Percentiles rank a stretch among this genome's conserved stretches.
These are phyloP conservation scores for Dolomedes plantarius DNA, from an alignment of 2,888 invertebrate genomes.

Conservation along the genomic window DNA sequence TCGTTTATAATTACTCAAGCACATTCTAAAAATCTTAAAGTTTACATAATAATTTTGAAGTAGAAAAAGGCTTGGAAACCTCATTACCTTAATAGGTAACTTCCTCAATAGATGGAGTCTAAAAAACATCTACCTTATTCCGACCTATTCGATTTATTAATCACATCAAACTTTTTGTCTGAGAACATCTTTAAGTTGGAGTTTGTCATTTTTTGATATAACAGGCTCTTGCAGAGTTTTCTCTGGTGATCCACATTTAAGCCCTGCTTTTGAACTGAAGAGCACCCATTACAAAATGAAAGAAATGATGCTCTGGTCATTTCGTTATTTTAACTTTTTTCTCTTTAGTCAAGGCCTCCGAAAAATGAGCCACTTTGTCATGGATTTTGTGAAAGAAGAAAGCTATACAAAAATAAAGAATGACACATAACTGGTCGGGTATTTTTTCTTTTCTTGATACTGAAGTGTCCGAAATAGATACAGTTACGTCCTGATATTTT, in stretches of 20 bases:
- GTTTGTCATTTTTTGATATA: conserved; percentile 41
- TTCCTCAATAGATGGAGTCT: conserved; percentile 35
- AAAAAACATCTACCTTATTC: too few species aligned
- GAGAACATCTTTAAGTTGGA: conserved; percentile 36
- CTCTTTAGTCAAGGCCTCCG: neutral
- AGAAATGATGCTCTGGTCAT: conserved; percentile 28
- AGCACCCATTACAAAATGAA: conserved; percentile 39
- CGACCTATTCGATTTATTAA: too few species aligned
- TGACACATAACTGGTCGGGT: neutral
- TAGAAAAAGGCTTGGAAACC: too few species aligned
- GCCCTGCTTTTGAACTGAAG: conserved; percentile 22
- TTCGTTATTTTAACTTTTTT: conserved; percentile 20
- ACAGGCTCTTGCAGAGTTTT: conserved; percentile 18
- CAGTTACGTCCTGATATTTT: too few species aligned
- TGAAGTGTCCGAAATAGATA: too few species aligned
- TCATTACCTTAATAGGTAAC: conserved; percentile 28
- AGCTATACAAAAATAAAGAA: conserved; percentile 16
- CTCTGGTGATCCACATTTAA: conserved; percentile 22
- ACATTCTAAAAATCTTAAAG: too few species aligned
- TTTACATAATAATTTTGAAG: too few species aligned
- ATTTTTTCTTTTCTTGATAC: neutral
- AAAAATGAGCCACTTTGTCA: conserved; percentile 32
- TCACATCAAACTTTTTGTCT: conserved; percentile 36
- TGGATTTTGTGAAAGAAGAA: conserved; percentile 13
- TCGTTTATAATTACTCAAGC: too few species aligned